Conservation (phyloP, 2,113 vertebrate genomes). For the Miniopterus natalensis region DNA sequence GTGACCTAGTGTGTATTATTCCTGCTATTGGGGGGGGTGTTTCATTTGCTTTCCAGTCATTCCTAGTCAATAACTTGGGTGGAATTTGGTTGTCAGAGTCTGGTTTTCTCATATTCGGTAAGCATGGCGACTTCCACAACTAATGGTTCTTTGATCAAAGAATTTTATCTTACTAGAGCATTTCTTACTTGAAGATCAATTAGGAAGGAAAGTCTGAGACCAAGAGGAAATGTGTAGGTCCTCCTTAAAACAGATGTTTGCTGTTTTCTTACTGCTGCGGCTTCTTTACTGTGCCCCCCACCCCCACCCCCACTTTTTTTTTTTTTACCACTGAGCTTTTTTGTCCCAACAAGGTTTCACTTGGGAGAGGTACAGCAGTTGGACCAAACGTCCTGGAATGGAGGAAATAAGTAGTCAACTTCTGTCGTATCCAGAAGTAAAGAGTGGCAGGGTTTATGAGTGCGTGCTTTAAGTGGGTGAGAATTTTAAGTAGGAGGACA, state of each 20-base stretch:
- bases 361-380: background rate
- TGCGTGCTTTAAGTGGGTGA: background rate
- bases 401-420: background rate
- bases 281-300: background rate
- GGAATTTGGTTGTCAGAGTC: background rate
- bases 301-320: background rate
- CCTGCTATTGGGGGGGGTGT: background rate
- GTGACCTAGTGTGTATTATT: background rate
- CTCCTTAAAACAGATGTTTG: background rate
- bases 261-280: background rate
- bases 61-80: background rate
- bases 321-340: background rate
- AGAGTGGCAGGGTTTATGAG: no score
- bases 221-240: background rate
- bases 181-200: background rate
- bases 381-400: background rate
- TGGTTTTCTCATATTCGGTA: slow-evolving; percentile 6
- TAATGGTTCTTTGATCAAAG: background rate
- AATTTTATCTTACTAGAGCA: background rate
- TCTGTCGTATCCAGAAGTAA: background rate
- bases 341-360: background rate
- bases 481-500: background rate
- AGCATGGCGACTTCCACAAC: background rate
- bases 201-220: background rate
- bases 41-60: background rate